A percentile compares a stretch with the other conserved stretches of the same genome.
Evolutionary conservation across 2,797 vertebrate genomes (phyloP).

Genomic region (Botia kubotai): DNA sequence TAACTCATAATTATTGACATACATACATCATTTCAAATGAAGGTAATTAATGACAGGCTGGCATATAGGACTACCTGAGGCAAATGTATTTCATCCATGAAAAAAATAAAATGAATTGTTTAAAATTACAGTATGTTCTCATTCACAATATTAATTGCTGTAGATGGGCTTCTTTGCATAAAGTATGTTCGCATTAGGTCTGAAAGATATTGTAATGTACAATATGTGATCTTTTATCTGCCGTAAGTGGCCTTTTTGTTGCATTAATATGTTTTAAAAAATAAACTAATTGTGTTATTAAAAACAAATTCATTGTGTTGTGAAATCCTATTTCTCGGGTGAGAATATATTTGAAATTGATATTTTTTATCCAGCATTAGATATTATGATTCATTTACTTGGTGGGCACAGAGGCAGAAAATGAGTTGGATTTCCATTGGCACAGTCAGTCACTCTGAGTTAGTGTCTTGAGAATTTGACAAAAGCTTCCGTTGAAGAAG

Average conservation of each 20-base stretch:
- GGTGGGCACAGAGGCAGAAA: slow-evolving; percentile 3
- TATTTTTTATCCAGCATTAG: slow-evolving; percentile 14
- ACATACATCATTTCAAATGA: too few species aligned
- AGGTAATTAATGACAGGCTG: not conserved
- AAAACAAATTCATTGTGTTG: too few species aligned
- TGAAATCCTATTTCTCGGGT: not conserved
- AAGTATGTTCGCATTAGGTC: not conserved
- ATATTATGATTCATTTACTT: slow-evolving; percentile 27
- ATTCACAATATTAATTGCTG: not conserved
- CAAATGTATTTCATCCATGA: not conserved
- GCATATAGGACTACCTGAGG: not conserved
- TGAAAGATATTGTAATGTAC: not conserved
- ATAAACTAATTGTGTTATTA: not conserved
- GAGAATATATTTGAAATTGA: not conserved
- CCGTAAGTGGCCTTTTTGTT: not conserved
- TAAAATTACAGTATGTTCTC: not conserved
- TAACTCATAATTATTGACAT: not conserved
- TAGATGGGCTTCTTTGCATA: not conserved
- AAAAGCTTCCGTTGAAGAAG: slow-evolving; percentile 1
- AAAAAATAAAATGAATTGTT: not conserved
- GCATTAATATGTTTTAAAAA: not conserved
- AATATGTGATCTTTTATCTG: not conserved
- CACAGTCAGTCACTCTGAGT: not conserved
- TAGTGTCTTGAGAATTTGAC: slow-evolving; percentile 4
- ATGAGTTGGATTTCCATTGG: slow-evolving; percentile 19